Evolutionary conservation across 2,113 vertebrate species (phyloP).

Genomic region (Sapajus apella): DNA sequence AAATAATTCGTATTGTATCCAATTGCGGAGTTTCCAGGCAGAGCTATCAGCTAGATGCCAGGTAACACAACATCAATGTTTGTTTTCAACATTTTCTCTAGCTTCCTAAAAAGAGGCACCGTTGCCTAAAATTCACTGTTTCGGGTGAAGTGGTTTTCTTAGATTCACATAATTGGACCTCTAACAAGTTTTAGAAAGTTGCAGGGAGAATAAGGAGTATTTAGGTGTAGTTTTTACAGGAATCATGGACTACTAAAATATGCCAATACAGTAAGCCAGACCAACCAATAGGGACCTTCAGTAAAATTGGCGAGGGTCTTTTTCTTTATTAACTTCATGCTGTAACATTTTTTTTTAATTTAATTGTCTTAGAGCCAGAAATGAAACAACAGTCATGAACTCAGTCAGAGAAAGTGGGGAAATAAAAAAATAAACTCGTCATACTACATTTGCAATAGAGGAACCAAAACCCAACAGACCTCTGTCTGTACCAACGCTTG

Average conservation of each 20-base stretch:
- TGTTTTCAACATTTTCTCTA: background rate
- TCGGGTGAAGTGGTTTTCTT: background rate
- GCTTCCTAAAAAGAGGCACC: background rate
- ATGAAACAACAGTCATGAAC: background rate
- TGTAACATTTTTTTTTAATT: background rate
- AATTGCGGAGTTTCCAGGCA: background rate
- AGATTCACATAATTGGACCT: background rate
- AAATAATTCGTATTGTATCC: background rate
- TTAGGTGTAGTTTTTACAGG: background rate
- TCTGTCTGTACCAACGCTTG: no score
- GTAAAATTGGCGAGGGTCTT: background rate
- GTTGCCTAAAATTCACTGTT: background rate
- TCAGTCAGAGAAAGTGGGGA: background rate
- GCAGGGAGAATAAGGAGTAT: background rate
- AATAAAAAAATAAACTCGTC: background rate
- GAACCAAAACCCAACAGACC: background rate
- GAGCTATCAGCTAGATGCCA: background rate
- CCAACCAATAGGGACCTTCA: background rate
- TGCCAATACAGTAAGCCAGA: no score
- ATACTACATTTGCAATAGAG: background rate
- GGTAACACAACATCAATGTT: background rate
- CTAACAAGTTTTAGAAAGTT: background rate
- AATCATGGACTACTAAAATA: background rate
- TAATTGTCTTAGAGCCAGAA: background rate
- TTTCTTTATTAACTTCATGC: background rate